Base-by-base conservation (phyloP, 2,797 vertebrate genomes). In the Phylloscopus collybita region DNA sequence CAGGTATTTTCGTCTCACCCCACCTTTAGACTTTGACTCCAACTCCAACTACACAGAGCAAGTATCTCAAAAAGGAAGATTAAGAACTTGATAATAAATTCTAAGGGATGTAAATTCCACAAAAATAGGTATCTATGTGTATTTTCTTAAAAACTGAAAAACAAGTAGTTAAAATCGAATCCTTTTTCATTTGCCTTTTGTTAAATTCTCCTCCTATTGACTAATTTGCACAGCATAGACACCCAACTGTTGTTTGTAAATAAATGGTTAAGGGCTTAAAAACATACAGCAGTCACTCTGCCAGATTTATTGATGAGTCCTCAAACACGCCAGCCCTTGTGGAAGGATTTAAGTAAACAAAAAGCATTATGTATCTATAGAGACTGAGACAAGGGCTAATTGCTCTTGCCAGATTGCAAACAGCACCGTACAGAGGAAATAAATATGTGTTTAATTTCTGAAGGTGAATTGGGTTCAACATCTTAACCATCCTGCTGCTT, bases 271-370 rank as follows among this genome's bases (percentile, higher is more conserved):
- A 95, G 95, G 90, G 80, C 93, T 95, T 83, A 86, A 93, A 97
- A 97, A 97, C 92, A 92, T 85, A 88, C 82, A 97, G 85, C 64
- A 72, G 80, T 91, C 85, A 88, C 54, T 71, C 85, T 88, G 92
- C 30, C 94, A 96, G 78, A 73, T 90, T 97, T 97, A 97, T 93
- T 96, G 95, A 97, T 5, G 60, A 90, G 65, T 92, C 94, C 90
- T 91, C 95, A 97, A 96, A 97, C 96, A 97, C 72, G 66, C 82
- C 93, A 95, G 91, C 86, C 88, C 96, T 97, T 96, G 95, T 90
- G 92, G 90, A 40, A 82, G 89, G 95, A 96, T 96, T 97, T 96
- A 97, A 38, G 87, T 59, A 71, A 97, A 97, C 61, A 30, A 80
- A 96, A 79, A 79, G 67, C 88, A 92, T 97, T 96, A 89, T 96